Evolutionary conservation across 2,888 invertebrate species (phyloP), one percentile per base, ranked within the genome.

Genomic region (Callyntrura guangdongensis): DNA sequence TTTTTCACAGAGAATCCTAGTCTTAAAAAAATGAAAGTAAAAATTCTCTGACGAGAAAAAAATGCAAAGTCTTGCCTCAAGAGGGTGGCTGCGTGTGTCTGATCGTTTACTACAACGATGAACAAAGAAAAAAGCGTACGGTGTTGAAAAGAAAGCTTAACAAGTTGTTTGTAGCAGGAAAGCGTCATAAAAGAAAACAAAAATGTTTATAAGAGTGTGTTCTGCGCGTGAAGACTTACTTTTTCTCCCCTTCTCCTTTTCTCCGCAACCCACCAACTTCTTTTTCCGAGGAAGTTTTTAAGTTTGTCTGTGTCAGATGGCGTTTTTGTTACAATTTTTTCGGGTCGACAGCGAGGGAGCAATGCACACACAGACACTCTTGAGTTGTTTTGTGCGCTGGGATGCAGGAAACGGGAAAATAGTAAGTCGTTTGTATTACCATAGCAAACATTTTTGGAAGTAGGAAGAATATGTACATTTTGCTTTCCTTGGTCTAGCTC

Each of bases 251-350:
- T 45, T 61, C 20, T 59, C 45, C n/a, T 20, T 72, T 69, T 61
- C 20, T 64, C 45, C 17, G 12, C 27, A 25, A n/a, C 27, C 27
- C 36, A 49, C 27, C 27, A 17, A 49, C n/a, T 72, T 14, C 45
- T 72, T 17, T 72, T 25, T 2, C 12, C 83, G 67, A 56, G 79
- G 72, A 85, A 74, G 36, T 87, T 92, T 92, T 86, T 88, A 83
- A n/a, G 6, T 53, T 74, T 61, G 67, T n/a, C 3, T 77, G 83
- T 90, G 93, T 92, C 91, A 94, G 94, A 94, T 94, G 94, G 94
- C 94, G 94, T 93, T 88, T 90, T 92, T 82, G 85, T 79, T 85
- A 90, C 90, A 81, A 64, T 93, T 93, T 92, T 92, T 93, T 92
- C 67, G 12, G 53, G n/a, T 25, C 82, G 45, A 72, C 84, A 11